Conservation (phyloP, 2,113 vertebrate genomes). For the Sclerurus mexicanus region DNA sequence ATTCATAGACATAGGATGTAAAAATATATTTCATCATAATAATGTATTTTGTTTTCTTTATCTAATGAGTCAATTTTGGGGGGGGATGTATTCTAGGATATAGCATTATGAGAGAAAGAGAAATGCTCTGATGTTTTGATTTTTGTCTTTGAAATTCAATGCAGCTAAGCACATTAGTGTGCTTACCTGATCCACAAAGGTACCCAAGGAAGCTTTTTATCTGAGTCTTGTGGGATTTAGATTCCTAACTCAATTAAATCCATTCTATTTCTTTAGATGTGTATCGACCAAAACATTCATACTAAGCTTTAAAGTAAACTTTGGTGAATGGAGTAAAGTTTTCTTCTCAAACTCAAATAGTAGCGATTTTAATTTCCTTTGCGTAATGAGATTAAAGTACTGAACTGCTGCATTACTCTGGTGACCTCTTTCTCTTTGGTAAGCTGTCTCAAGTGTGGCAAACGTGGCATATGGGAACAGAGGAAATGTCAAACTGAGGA, state of each 20-base stretch:
- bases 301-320: constrained; percentile 27
- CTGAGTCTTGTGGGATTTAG: neutral
- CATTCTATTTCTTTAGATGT: neutral
- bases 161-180: neutral
- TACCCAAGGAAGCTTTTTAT: neutral
- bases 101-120: neutral
- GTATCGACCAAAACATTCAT: neutral
- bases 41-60: neutral
- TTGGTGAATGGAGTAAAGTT: neutral
- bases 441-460: constrained; percentile 27
- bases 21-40: neutral
- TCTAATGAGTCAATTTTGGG: neutral
- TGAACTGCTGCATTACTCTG: constrained; percentile 16
- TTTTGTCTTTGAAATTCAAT: neutral
- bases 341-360: constrained; percentile 22
- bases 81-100: neutral
- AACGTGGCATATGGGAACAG: neutral
- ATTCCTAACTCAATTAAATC: constrained; percentile 33
- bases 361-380: constrained; percentile 29
- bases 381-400: constrained; percentile 41
- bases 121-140: neutral
- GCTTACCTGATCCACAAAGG: neutral
- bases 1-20: neutral
- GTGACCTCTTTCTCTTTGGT: constrained; percentile 20
- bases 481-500: constrained; percentile 40